These are phyloP conservation scores for Armadillidium nasatum DNA, from an alignment of 1,140 invertebrate species.

Conservation along the genomic window DNA sequence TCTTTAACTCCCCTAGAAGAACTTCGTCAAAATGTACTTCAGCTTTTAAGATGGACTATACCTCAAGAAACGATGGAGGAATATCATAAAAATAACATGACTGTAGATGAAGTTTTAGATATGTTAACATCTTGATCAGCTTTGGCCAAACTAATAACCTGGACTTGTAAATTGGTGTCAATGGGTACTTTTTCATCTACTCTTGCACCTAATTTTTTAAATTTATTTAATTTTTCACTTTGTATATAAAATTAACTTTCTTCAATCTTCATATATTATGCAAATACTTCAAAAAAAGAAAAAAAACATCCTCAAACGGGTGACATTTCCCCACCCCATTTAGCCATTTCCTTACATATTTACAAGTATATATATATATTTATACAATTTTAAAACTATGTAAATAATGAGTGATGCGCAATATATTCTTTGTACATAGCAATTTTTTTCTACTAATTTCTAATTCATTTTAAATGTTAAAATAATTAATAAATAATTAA, in stretches of 20 bases:
- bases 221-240: neutral
- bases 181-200: neutral
- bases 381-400: too few relatives aligned
- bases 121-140: slow-evolving; percentile 38
- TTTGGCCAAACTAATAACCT: neutral
- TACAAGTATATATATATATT: too few relatives aligned
- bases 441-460: too few relatives aligned
- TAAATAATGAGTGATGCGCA: too few relatives aligned
- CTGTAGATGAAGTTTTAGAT: slow-evolving; percentile 44
- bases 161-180: too few relatives aligned
- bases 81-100: slow-evolving; percentile 43
- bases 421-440: too few relatives aligned
- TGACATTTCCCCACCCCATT: neutral
- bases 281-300: neutral
- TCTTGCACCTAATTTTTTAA: neutral
- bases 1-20: slow-evolving; percentile 36
- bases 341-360: too few relatives aligned
- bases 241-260: neutral
- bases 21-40: slow-evolving; percentile 40
- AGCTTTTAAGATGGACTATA: slow-evolving; percentile 44
- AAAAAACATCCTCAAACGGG: neutral
- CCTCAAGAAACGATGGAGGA: slow-evolving; percentile 44
- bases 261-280: neutral
- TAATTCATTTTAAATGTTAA: too few relatives aligned
- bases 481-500: too few relatives aligned